Conservation (phyloP, 2,113 vertebrate genomes). For the Plecotus auritus region DNA sequence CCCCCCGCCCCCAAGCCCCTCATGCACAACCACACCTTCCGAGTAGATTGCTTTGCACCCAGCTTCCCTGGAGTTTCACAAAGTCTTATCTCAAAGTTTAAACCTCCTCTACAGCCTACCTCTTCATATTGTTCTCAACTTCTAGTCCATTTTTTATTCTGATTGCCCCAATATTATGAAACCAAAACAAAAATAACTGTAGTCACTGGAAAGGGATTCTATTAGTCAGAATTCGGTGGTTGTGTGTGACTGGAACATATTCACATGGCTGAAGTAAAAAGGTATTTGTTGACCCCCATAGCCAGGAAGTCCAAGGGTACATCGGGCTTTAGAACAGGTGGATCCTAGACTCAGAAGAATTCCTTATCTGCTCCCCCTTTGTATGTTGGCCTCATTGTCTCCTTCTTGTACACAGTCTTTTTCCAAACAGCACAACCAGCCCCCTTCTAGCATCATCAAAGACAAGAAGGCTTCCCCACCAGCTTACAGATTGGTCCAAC, state of each 20-base stretch:
- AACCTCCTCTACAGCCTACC: not conserved
- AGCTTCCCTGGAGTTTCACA: not conserved
- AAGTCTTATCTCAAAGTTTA: not conserved
- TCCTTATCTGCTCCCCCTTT: not conserved
- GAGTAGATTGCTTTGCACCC: not conserved
- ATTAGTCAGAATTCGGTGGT: not conserved
- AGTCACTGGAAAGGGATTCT: not conserved
- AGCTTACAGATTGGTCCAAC: not conserved
- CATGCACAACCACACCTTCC: accelerated
- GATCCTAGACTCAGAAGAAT: not conserved
- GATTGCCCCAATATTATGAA: not conserved
- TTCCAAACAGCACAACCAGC: not conserved
- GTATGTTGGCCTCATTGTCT: accelerated
- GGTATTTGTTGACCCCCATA: not conserved
- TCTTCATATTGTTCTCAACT: not conserved
- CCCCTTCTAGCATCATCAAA: not conserved
- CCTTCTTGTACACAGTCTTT: not conserved
- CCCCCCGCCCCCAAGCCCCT: accelerated
- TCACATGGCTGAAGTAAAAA: too few relatives aligned
- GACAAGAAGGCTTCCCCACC: not conserved
- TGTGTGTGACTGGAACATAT: not conserved
- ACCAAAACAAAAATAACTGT: not conserved
- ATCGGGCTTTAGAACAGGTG: not conserved
- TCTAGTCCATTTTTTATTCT: not conserved
- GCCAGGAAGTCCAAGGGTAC: not conserved